A percentile compares a stretch with the other conserved stretches of the same genome.
Conservation (phyloP, 2,113 vertebrate species). For the Nannospalax galili region DNA sequence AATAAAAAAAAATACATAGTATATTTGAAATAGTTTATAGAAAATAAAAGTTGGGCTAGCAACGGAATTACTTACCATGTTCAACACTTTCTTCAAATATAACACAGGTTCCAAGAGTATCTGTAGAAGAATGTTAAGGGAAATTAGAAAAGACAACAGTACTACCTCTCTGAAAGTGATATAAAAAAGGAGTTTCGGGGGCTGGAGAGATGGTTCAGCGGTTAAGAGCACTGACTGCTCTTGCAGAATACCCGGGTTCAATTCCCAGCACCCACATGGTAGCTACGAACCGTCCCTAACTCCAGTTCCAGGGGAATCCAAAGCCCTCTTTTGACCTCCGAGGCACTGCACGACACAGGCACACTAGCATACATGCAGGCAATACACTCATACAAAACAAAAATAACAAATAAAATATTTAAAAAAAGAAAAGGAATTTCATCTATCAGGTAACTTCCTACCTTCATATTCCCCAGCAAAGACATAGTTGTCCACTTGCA, state of each 20-base stretch:
- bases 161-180: neutral
- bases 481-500: constrained; percentile 95
- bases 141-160: constrained; percentile 58
- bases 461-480: constrained; percentile 98
- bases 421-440: no score
- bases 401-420: no score
- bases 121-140: constrained; percentile 83
- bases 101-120: constrained; percentile 94
- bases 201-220: no score
- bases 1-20: neutral
- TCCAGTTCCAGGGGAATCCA: no score
- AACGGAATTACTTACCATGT: constrained; percentile 84
- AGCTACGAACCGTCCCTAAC: no score
- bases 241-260: no score
- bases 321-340: no score
- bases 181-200: neutral
- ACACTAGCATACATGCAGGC: no score
- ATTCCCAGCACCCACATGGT: no score
- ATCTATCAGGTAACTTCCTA: constrained; percentile 76
- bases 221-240: no score
- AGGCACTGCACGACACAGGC: no score
- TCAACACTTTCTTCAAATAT: constrained; percentile 93
- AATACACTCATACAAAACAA: no score
- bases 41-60: neutral
- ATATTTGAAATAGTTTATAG: neutral